Evolutionary conservation across 2,888 invertebrate genomes (phyloP).

Genomic region (Brachyptera putata): DNA sequence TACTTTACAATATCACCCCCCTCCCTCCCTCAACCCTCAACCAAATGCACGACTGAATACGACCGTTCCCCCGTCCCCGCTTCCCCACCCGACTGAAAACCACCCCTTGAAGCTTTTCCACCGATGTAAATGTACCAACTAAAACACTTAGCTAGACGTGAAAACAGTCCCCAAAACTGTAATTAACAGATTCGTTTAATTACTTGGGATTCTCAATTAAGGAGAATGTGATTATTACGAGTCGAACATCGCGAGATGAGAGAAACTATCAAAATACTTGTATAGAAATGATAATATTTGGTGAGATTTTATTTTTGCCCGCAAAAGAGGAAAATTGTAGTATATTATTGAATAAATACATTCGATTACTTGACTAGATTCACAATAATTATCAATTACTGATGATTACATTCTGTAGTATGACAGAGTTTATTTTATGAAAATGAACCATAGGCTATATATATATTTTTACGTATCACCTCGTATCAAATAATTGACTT

Average conservation of each 20-base stretch:
- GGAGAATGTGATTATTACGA: background rate
- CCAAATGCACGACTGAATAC: no score
- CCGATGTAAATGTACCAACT: conserved; percentile 5
- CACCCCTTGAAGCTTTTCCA: conserved; percentile 10
- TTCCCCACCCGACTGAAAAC: background rate
- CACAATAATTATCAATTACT: no score
- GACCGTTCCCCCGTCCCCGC: background rate
- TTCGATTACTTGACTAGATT: no score
- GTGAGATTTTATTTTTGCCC: background rate
- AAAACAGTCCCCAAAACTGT: conserved; percentile 31
- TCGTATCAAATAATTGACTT: no score
- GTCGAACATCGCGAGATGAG: no score
- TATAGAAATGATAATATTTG: background rate
- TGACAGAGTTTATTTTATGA: no score
- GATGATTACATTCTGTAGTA: no score
- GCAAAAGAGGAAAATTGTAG: background rate
- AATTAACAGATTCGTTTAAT: conserved; percentile 19
- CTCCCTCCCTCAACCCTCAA: no score
- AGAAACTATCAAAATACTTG: no score
- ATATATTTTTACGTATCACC: no score
- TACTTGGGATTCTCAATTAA: conserved; percentile 1
- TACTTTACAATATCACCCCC: conserved; percentile 3
- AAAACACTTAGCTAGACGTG: conserved; percentile 29
- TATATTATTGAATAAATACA: background rate
- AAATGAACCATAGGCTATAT: no score